A percentile compares a stretch with the other conserved stretches of the same genome.
phyloP scores from a whole-genome alignment of 2,113 vertebrate species.

The Orycteropus afer region DNA sequence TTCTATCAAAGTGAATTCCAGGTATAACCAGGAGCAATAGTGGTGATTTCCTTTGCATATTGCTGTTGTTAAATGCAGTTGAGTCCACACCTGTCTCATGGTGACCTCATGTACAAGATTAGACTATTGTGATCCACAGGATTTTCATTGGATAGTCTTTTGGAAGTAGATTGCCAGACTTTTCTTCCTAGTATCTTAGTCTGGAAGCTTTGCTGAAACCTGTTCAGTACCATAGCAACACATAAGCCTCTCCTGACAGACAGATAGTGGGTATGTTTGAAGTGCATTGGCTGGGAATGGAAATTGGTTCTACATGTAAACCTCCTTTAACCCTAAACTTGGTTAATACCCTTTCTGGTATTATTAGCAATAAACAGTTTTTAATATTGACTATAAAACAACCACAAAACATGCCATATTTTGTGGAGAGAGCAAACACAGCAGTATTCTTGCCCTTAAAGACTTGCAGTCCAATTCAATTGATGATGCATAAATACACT shows the following conservation, averaged over 20 bases:
- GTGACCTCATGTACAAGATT: neutral
- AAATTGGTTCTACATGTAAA: neutral
- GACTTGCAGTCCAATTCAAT: neutral
- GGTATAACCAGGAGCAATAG: neutral
- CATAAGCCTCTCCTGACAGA: neutral
- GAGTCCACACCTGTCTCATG: neutral
- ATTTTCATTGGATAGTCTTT: neutral
- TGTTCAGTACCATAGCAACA: neutral
- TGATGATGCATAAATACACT: neutral
- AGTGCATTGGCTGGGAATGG: neutral
- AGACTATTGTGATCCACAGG: neutral
- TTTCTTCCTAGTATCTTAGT: neutral
- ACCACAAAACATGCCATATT: neutral
- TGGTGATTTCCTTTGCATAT: neutral
- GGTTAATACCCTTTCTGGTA: neutral
- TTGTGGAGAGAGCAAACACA: neutral
- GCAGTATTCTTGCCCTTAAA: neutral
- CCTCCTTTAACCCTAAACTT: neutral
- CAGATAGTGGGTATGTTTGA: neutral
- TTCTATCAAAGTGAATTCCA: constrained; percentile 24
- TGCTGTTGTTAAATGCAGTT: neutral
- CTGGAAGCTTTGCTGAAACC: neutral
- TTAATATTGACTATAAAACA: neutral
- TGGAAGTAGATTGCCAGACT: neutral
- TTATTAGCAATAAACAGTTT: neutral